phyloP scores from a whole-genome alignment of 2,888 invertebrate genomes.

The Ornithoptera alexandrae region DNA sequence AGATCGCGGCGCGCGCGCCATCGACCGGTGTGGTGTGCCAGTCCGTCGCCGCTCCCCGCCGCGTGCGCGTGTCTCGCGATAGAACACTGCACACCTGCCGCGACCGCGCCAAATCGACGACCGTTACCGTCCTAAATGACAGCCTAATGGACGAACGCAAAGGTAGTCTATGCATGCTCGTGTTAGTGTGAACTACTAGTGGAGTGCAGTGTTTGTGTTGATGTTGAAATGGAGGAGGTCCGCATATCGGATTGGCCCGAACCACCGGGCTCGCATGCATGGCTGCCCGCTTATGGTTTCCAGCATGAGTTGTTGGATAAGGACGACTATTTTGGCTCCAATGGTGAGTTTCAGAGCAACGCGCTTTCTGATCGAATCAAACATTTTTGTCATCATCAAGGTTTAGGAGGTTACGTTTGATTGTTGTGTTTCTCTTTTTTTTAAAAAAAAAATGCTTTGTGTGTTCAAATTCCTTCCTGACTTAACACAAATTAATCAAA shows the following conservation, averaged over 20 bases:
- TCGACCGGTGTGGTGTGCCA: slow-evolving; percentile 43
- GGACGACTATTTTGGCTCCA: slow-evolving; percentile 83
- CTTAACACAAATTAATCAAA: slow-evolving; percentile 15
- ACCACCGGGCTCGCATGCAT: slow-evolving; percentile 85
- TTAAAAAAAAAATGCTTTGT: slow-evolving; percentile 27
- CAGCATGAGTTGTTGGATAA: slow-evolving; percentile 83
- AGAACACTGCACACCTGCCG: slow-evolving; percentile 38
- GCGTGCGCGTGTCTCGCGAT: slow-evolving; percentile 55
- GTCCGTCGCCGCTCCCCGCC: slow-evolving; percentile 67
- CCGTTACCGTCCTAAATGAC: slow-evolving; percentile 77
- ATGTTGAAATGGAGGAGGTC: slow-evolving; percentile 81
- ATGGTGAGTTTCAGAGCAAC: slow-evolving; percentile 73
- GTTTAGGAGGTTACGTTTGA: slow-evolving; percentile 40
- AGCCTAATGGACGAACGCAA: slow-evolving; percentile 73
- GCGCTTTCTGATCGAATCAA: slow-evolving; percentile 31
- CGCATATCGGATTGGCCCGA: slow-evolving; percentile 85
- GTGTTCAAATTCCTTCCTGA: slow-evolving; percentile 19
- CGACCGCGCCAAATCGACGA: slow-evolving; percentile 53
- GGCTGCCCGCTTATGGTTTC: slow-evolving; percentile 90
- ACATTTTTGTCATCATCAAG: not conserved
- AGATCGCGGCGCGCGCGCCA: slow-evolving; percentile 66
- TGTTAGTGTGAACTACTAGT: slow-evolving; percentile 66
- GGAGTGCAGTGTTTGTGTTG: slow-evolving; percentile 75
- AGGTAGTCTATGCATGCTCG: slow-evolving; percentile 76
- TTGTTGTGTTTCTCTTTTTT: slow-evolving; percentile 40